A percentile compares a stretch with the other conserved stretches of the same genome.
Conservation (phyloP, 2,797 vertebrate species). For the Chromis chromis region DNA sequence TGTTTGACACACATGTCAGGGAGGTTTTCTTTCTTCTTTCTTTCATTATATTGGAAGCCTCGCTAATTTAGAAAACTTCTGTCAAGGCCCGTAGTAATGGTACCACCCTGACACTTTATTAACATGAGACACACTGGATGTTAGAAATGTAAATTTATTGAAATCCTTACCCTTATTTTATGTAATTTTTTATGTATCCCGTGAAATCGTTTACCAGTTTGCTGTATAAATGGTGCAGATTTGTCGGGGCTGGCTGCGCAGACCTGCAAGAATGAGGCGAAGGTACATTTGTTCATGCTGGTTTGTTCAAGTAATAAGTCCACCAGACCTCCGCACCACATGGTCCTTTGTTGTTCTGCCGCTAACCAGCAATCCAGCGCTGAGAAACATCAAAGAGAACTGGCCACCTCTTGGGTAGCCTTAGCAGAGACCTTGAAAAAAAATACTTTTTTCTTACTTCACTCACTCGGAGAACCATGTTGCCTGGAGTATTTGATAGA, state of each 20-base stretch:
- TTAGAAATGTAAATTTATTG: constrained; percentile 46
- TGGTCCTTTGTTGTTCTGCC: constrained; percentile 66
- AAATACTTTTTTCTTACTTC: constrained; percentile 17
- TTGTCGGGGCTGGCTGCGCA: constrained; percentile 24
- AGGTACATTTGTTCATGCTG: constrained; percentile 21
- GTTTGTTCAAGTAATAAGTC: constrained; percentile 36
- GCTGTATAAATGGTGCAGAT: constrained; percentile 29
- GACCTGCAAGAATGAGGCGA: constrained; percentile 23
- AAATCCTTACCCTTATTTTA: constrained; percentile 34
- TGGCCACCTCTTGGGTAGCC: constrained; percentile 30
- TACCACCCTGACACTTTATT: constrained; percentile 57
- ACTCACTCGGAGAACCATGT: constrained; percentile 23
- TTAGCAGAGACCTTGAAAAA: constrained; percentile 24
- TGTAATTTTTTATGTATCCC: constrained; percentile 16
- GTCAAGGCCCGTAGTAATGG: constrained; percentile 18
- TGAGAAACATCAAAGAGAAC: constrained; percentile 70
- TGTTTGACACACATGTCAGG: constrained; percentile 69
- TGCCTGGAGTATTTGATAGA: constrained; percentile 20
- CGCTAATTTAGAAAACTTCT: constrained; percentile 76
- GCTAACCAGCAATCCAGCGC: constrained; percentile 60
- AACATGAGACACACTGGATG: constrained; percentile 37
- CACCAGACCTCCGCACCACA: constrained; percentile 42
- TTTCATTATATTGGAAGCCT: constrained; percentile 56
- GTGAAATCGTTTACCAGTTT: constrained; percentile 26
- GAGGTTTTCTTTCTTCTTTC: constrained; percentile 50